Base-by-base conservation (phyloP, 2,797 vertebrate species). In the Schizopygopsis pylzovi region DNA sequence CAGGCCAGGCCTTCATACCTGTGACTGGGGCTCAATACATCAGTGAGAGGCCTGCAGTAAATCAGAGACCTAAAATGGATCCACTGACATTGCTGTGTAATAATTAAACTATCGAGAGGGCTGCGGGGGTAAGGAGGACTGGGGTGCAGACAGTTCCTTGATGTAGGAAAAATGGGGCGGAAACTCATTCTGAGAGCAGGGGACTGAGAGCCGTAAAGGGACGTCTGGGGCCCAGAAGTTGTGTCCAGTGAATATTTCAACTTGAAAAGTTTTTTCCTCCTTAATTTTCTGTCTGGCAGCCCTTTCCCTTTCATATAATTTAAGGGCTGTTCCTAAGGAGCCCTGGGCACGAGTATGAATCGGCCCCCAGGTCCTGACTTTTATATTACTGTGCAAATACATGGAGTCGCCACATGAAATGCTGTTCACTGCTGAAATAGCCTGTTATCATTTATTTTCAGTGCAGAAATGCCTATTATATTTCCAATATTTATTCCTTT, bases 251-350 rank as follows among this genome's bases (percentile, higher is more conserved):
- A 90, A 91, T 94, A 95, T 96, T 95, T 94, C 94, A 94, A 92
- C 73, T 87, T 94, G 93, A 96, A 94, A 94, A 93, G 88, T 91
- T 95, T 95, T 95, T 95, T 95, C 92, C 93, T 94, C 83, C 89
- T 93, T 93, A 87, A 92, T 94, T 91, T 94, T 94, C 87, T 91
- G 92, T 94, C 93, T 94, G 94, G 93, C 94, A 94, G 93, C 84
- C 70, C 83, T 88, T 93, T 93, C 87, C 92, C 90, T 86, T 88
- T 82, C 83, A 65, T 28, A 91, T 95, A 93, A 96, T 94, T 94
- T 94, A 95, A 89, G 72, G 90, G 87, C 87, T 91, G 90, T 91
- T 93, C 91, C 91, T 88, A 52, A 89, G 93, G 91, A 91, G 90
- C 90, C 18, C 71, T 59, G 90, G 91, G 93, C 90, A 93, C 67